Conservation (phyloP, 2,113 vertebrate species). For the Stercorarius parasiticus region DNA sequence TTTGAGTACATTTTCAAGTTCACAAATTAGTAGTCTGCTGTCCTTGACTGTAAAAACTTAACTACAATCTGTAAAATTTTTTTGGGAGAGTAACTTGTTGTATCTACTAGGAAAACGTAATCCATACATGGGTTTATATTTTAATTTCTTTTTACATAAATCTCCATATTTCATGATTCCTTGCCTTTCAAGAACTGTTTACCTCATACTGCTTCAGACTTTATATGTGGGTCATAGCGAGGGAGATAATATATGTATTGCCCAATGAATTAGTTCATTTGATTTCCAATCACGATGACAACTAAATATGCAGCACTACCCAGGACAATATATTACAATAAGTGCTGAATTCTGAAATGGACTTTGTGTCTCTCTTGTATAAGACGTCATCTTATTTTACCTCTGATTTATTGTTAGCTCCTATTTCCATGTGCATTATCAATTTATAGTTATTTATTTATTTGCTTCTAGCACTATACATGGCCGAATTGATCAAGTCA, state of each 20-base stretch:
- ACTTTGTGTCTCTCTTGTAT: not conserved
- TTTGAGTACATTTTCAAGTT: not conserved
- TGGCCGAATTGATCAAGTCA: constrained; percentile 93
- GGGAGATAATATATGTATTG: not conserved
- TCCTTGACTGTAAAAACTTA: not conserved
- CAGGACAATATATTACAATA: not conserved
- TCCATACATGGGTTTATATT: not conserved
- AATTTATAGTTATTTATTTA: not conserved
- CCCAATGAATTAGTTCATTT: not conserved
- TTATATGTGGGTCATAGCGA: not conserved
- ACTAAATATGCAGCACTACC: not conserved
- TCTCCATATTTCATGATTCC: not conserved
- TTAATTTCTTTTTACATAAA: not conserved
- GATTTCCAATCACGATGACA: not conserved
- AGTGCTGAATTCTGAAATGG: not conserved
- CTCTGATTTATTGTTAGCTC: not conserved
- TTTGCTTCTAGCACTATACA: constrained; percentile 89
- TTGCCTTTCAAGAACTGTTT: not conserved
- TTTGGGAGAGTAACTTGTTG: not conserved
- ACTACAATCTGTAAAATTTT: not conserved
- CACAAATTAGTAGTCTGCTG: not conserved
- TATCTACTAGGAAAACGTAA: not conserved
- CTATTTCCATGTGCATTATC: not conserved
- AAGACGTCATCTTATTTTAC: not conserved
- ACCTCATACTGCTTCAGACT: not conserved